These are phyloP conservation scores for Taeniopygia guttata DNA, from an alignment of 2,797 vertebrate genomes.

Conservation along the genomic window DNA sequence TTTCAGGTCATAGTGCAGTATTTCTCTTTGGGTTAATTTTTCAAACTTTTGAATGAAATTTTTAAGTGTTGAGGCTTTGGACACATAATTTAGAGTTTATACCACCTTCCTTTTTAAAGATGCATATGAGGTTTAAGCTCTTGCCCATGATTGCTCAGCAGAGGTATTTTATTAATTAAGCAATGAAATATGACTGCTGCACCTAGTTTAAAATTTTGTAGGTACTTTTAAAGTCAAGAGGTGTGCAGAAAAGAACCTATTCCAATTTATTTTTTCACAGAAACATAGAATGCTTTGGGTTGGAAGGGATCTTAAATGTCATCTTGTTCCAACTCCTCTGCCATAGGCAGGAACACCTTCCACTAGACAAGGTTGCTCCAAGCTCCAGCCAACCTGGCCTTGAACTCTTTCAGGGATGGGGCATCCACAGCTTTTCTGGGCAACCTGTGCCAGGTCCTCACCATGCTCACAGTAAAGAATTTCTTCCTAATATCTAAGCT, in stretches of 20 bases:
- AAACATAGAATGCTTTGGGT: not conserved
- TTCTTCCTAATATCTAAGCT: not conserved
- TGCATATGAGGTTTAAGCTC: not conserved
- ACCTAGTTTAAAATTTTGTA: not conserved
- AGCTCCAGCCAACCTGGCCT: not conserved
- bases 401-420: not conserved
- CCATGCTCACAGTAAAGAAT: not conserved
- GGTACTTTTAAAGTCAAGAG: not conserved
- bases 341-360: not conserved
- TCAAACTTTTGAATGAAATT: not conserved
- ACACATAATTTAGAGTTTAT: not conserved
- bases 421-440: not conserved
- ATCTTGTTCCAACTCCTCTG: not conserved
- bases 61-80: not conserved
- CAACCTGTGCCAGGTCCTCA: not conserved
- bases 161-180: not conserved
- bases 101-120: not conserved
- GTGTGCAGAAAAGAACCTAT: not conserved
- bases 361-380: not conserved
- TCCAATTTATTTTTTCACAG: not conserved
- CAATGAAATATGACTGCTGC: not conserved
- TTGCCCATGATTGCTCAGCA: not conserved
- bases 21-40: not conserved
- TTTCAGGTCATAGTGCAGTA: not conserved
- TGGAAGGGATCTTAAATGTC: not conserved